Conservation (phyloP, 1,140 invertebrate genomes). For the Diprion similis region DNA sequence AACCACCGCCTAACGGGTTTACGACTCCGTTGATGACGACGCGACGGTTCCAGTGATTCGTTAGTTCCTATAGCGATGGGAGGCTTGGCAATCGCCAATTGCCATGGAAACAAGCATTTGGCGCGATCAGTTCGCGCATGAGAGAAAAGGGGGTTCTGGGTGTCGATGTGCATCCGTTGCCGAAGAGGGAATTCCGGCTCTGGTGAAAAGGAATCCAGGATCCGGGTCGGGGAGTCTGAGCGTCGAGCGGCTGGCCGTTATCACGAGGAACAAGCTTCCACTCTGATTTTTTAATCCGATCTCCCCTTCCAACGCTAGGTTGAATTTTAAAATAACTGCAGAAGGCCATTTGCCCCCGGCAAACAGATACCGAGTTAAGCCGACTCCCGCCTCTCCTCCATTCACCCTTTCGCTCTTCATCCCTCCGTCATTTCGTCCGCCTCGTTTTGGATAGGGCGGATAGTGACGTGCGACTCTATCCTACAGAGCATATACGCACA, state of each 20-base stretch:
- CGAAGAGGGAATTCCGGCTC: no score
- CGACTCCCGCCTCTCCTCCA: not conserved
- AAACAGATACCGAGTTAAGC: constrained; percentile 48
- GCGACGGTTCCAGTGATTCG: constrained; percentile 28
- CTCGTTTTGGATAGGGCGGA: constrained; percentile 10
- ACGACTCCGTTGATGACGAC: constrained; percentile 6
- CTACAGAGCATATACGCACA: constrained; percentile 15
- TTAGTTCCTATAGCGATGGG: constrained; percentile 24
- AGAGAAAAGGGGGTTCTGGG: constrained; percentile 42
- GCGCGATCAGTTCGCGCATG: constrained; percentile 63
- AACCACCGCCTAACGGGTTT: not conserved
- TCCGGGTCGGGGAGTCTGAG: no score
- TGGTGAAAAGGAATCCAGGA: no score
- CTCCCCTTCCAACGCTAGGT: constrained; percentile 34
- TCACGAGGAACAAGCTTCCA: constrained; percentile 65
- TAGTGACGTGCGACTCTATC: constrained; percentile 14
- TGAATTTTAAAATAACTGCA: constrained; percentile 65
- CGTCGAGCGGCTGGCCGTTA: constrained; percentile 55
- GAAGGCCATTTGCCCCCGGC: constrained; percentile 62
- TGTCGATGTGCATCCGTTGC: no score
- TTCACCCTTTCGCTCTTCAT: constrained; percentile 2
- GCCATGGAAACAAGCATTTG: constrained; percentile 68
- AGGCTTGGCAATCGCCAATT: constrained; percentile 64
- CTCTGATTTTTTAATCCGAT: constrained; percentile 65
- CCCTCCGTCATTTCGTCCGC: constrained; percentile 13